Evolutionary conservation across 1,140 invertebrate genomes (phyloP).

Genomic region (Kradibia gibbosae): DNA sequence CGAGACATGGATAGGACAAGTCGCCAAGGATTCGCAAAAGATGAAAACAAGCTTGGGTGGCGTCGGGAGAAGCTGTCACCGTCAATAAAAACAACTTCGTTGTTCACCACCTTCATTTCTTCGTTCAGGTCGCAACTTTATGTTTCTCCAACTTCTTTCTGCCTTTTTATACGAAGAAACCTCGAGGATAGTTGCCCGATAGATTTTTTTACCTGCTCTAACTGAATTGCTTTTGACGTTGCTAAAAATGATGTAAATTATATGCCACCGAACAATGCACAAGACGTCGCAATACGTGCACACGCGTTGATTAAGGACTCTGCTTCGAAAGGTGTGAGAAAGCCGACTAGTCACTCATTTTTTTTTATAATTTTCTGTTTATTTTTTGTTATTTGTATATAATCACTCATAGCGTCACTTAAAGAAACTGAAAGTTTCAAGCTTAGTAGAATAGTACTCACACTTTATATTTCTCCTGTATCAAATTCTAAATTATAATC

Average conservation of each 20-base stretch:
- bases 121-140: not conserved
- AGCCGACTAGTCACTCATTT: not conserved
- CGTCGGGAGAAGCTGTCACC: not conserved
- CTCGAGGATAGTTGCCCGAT: no score
- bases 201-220: no score
- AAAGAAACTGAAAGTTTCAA: no score
- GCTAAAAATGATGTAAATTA: slow-evolving; percentile 20
- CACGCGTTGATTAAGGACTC: not conserved
- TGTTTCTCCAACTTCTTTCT: not conserved
- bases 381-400: no score
- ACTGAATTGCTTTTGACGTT: no score
- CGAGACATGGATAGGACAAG: not conserved
- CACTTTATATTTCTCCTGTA: no score
- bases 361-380: no score
- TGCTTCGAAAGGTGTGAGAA: not conserved
- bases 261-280: not conserved
- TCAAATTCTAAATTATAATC: no score
- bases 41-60: slow-evolving; percentile 26
- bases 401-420: no score
- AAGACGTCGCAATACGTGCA: not conserved
- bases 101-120: no score
- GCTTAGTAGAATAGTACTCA: no score
- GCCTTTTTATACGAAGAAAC: not conserved
- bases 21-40: not conserved
- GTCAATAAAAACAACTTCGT: slow-evolving; percentile 28